Evolutionary conservation across 2,113 vertebrate species (phyloP), one percentile per base, ranked within the genome.

Genomic region (Procavia capensis): DNA sequence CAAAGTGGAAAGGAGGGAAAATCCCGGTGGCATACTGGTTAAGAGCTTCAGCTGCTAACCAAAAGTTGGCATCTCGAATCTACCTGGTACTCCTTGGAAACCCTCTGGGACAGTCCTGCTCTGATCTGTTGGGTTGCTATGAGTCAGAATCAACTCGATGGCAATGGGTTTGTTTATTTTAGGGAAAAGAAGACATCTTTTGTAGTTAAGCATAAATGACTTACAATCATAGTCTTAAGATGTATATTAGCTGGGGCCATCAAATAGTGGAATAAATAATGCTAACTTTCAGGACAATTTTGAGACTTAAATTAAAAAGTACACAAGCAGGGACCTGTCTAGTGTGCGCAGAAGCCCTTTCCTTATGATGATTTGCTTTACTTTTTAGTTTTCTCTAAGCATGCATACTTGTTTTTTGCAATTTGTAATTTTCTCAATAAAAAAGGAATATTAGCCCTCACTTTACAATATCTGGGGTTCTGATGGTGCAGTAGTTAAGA

Each of bases 361-460:
- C 25, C 41, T 63, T 57, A 36, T 11, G 20, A 29, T 59, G 17
- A 25, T 31, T 64, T 74, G 43, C 0, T 72, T 83, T 78, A 41
- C n/a, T 45, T 90, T n/a, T 76, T 57, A 84, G 22, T 59, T 54
- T 27, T 47, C 29, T 95, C 25, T 54, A 66, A 74, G 9, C 64
- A 47, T 4, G 3, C 29, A 57, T 31, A 57, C 24, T 4, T 11
- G 64, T 31, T 61, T 61, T 84, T 75, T 57, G 36, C 36, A 63
- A 91, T 24, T 16, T 75, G 63, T 27, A 74, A n/a, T 57, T 80
- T 85, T 79, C 29, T 70, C 68, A 91, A 19, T 39, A 54, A 82
- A 78, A 57, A 72, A 57, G 75, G 10, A 75, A 82, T 74, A 85
- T n/a, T 66, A 84, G 57, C 0, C 10, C 63, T 50, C 19, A 88